A percentile compares a stretch with the other conserved stretches of the same genome.
Conservation (phyloP, 2,888 invertebrate species). For the Dioctria linearis region DNA sequence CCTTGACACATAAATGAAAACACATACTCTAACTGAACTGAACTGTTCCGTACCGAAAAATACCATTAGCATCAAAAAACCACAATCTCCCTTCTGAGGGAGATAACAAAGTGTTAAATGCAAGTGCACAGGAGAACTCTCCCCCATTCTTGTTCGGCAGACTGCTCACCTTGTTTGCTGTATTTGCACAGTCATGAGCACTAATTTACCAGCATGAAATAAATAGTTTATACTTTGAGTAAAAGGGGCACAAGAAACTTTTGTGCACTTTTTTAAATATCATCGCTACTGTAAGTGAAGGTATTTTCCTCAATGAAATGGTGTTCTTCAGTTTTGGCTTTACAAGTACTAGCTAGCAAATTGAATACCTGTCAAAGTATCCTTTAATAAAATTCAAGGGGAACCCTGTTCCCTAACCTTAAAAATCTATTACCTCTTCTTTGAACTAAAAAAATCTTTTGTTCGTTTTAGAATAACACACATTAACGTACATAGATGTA, state of each 20-base stretch:
- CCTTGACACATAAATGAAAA: slow-evolving; percentile 29
- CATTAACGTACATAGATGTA: too few relatives aligned
- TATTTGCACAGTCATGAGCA: slow-evolving; percentile 1
- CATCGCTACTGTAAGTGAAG: not conserved
- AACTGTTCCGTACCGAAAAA: slow-evolving; percentile 14
- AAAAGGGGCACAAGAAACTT: not conserved
- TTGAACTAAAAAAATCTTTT: too few relatives aligned
- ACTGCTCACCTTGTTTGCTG: slow-evolving; percentile 8
- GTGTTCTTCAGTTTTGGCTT: too few relatives aligned
- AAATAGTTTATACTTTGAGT: not conserved
- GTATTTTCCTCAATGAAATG: too few relatives aligned
- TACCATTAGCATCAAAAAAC: slow-evolving; percentile 34
- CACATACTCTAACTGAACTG: not conserved
- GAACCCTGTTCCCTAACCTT: too few relatives aligned
- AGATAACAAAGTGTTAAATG: slow-evolving; percentile 22
- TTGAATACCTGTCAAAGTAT: too few relatives aligned
- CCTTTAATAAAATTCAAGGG: too few relatives aligned
- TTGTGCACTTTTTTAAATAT: not conserved
- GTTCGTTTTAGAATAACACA: too few relatives aligned
- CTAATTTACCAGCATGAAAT: not conserved
- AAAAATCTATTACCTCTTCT: too few relatives aligned
- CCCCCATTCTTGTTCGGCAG: not conserved
- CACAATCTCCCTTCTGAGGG: slow-evolving; percentile 21
- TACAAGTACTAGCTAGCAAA: too few relatives aligned
- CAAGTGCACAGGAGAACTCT: slow-evolving; percentile 15